Conservation (phyloP, 1,140 invertebrate species). For the Cheumatopsyche charites region DNA sequence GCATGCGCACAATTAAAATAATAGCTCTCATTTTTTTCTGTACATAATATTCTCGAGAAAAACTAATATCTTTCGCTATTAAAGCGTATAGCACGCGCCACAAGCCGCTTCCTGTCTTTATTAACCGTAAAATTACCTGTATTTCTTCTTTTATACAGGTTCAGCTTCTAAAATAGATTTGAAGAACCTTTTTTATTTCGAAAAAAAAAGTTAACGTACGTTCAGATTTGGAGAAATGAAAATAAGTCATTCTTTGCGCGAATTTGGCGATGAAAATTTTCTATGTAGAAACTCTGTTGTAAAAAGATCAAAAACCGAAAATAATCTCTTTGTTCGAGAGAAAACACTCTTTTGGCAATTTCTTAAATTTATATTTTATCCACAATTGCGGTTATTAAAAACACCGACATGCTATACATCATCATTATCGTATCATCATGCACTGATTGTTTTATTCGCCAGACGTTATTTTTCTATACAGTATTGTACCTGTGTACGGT, state of each 20-base stretch:
- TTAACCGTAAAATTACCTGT: conserved; percentile 30
- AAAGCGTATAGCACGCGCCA: conserved; percentile 36
- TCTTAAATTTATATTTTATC: conserved; percentile 20
- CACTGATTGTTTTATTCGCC: conserved; percentile 27
- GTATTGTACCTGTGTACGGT: not conserved
- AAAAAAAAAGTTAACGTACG: not conserved
- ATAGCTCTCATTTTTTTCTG: conserved; percentile 3
- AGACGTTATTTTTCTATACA: not conserved
- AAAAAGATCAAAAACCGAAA: conserved; percentile 1
- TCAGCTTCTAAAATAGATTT: not conserved
- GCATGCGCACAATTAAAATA: conserved; percentile 9
- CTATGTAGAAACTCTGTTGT: not conserved
- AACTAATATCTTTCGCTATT: conserved; percentile 33
- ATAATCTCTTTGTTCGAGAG: not conserved
- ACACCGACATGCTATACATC: conserved; percentile 19
- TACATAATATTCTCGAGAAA: conserved; percentile 20
- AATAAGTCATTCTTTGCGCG: not conserved
- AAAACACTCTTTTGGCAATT: conserved; percentile 14
- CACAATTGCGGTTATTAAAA: conserved; percentile 26
- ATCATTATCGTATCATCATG: conserved; percentile 30
- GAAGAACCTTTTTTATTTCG: not conserved
- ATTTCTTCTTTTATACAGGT: not conserved
- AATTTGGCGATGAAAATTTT: not conserved
- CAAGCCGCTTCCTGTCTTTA: conserved; percentile 36
- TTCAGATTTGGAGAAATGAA: not conserved